Conservation (phyloP, 64 coral and sea anemone species). For the Montipora cactus region DNA sequence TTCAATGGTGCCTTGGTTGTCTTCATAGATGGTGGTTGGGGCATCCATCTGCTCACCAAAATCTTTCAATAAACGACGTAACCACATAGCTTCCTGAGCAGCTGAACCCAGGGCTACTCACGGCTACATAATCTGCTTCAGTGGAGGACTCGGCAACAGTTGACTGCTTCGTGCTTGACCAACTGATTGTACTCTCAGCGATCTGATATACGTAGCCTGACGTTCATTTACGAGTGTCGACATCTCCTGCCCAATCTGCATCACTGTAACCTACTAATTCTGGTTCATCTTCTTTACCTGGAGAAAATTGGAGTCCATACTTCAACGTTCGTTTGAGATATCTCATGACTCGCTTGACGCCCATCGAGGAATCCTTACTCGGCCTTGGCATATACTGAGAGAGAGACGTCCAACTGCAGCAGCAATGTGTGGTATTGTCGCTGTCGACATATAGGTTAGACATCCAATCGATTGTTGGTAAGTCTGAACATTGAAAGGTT, state of each 20-base stretch:
- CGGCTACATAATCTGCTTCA: too few relatives aligned
- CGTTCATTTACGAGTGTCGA: not conserved
- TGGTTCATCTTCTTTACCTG: not conserved
- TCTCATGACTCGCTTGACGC: conserved; percentile 22
- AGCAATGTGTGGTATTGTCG: conserved; percentile 40
- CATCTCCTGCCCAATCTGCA: not conserved
- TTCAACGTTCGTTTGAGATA: conserved; percentile 15
- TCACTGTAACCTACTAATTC: not conserved
- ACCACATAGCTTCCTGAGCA: not conserved
- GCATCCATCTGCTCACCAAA: not conserved
- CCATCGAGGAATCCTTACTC: conserved; percentile 10
- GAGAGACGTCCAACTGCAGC: conserved; percentile 36
- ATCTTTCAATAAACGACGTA: conserved; percentile 1
- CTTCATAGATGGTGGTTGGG: not conserved
- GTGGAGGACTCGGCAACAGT: not conserved
- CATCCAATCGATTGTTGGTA: not conserved
- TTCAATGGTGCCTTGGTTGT: too few relatives aligned
- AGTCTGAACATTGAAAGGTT: not conserved
- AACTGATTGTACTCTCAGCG: too few relatives aligned
- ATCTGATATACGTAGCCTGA: too few relatives aligned
- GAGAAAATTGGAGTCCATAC: conserved; percentile 24
- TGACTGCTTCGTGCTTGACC: too few relatives aligned
- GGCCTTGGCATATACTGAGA: conserved; percentile 22
- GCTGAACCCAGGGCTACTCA: too few relatives aligned
- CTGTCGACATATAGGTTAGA: conserved; percentile 42